These are phyloP conservation scores for Brachyhypopomus occidentalis DNA, from an alignment of 2,113 vertebrate genomes.

Conservation along the genomic window DNA sequence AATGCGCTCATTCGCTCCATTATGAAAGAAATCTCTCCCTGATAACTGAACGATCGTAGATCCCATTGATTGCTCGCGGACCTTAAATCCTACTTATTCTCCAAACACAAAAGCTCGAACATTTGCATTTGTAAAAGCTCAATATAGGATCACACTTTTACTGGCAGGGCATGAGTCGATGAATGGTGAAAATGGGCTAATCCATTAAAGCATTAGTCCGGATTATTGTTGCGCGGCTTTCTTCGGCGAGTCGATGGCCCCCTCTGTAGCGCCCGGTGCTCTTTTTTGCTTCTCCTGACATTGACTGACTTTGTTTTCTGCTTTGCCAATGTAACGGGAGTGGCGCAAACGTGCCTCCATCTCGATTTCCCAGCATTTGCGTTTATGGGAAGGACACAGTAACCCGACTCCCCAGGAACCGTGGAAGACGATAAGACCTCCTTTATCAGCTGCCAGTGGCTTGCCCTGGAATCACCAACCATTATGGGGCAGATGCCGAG, in stretches of 20 bases:
- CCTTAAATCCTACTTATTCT: background rate
- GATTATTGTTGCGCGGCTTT: conserved; percentile 14
- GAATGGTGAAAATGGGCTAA: conserved; percentile 15
- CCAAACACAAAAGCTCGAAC: background rate
- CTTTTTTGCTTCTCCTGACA: conserved; percentile 44
- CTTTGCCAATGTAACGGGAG: conserved; percentile 58
- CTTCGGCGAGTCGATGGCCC: background rate
- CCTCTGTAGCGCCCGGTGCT: conserved; percentile 12
- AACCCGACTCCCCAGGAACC: conserved; percentile 5
- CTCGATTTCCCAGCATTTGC: conserved; percentile 57
- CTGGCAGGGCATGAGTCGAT: conserved; percentile 5
- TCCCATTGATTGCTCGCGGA: background rate
- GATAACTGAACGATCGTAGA: background rate
- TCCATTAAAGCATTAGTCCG: conserved; percentile 4
- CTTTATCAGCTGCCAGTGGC: conserved; percentile 18
- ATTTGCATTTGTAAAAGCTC: conserved; percentile 11
- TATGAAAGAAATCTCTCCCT: background rate
- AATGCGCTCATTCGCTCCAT: background rate
- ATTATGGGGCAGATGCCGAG: background rate
- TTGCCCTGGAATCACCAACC: conserved; percentile 9
- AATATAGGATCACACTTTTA: background rate
- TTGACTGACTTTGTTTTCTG: conserved; percentile 50
- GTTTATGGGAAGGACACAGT: conserved; percentile 51
- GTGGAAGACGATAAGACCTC: conserved; percentile 14
- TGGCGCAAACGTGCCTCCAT: conserved; percentile 44